Percentiles rank a stretch among this genome's conserved stretches.
Conservation (phyloP, 2,797 vertebrate species). For the Phoxinus dragarum region DNA sequence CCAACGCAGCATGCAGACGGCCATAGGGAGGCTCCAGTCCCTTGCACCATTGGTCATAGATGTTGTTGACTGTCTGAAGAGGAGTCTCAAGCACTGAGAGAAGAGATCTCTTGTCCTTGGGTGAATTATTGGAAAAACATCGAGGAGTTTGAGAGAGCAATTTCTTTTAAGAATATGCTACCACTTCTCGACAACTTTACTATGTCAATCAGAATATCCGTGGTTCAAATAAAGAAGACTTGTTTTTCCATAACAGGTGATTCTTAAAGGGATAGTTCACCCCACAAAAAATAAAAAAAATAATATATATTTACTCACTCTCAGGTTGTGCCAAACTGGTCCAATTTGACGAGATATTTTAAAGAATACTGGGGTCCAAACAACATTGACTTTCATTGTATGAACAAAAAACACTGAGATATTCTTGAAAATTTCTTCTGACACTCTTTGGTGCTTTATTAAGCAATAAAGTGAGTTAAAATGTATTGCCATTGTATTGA, state of each 20-base stretch:
- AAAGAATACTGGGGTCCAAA: no score
- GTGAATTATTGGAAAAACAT: slow-evolving; percentile 23
- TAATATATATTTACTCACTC: not conserved
- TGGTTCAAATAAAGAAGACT: not conserved
- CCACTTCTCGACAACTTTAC: slow-evolving; percentile 7
- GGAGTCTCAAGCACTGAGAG: slow-evolving; percentile 36
- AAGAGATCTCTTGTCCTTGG: not conserved
- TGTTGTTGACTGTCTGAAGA: slow-evolving; percentile 47
- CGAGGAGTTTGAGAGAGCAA: not conserved
- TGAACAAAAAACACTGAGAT: no score
- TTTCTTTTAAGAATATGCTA: not conserved
- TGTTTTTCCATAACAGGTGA: not conserved
- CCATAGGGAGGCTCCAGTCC: slow-evolving; percentile 39
- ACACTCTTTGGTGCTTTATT: no score
- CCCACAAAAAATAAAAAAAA: no score
- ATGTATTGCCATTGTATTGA: not conserved
- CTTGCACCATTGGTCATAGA: slow-evolving; percentile 54
- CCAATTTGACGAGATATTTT: no score
- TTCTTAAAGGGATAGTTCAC: not conserved
- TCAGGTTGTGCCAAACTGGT: not conserved
- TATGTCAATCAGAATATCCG: not conserved
- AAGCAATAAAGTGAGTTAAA: no score
- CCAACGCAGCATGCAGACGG: slow-evolving; percentile 60
- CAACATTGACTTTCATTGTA: no score
- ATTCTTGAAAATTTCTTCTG: no score